phyloP scores from a whole-genome alignment of 1,140 invertebrate genomes.

The Conus ventricosus region DNA sequence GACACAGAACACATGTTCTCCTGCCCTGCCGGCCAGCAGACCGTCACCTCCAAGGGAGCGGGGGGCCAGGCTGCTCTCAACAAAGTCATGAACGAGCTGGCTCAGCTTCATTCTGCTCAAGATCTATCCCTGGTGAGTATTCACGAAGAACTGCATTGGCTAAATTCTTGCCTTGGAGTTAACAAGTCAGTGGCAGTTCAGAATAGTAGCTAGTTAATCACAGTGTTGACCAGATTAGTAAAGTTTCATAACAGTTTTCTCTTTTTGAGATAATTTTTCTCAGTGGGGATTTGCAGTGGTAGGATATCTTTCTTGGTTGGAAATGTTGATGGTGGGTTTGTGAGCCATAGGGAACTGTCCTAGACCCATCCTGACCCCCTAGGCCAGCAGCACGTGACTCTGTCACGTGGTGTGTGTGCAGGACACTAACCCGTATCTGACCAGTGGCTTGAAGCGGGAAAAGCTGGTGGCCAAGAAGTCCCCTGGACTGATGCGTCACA shows the following conservation, averaged over 20 bases:
- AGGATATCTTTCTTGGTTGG: too few species aligned
- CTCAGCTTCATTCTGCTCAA: slow-evolving; percentile 36
- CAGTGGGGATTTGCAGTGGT: too few species aligned
- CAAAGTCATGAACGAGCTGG: slow-evolving; percentile 50
- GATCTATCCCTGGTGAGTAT: slow-evolving; percentile 32
- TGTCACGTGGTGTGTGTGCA: slow-evolving; percentile 32
- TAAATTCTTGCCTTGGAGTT: neutral
- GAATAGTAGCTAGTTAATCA: neutral
- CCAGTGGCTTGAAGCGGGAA: slow-evolving; percentile 54
- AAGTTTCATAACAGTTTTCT: too few species aligned
- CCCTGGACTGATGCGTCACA: slow-evolving; percentile 56
- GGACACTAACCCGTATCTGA: slow-evolving; percentile 52
- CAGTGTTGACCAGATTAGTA: neutral
- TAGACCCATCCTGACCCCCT: too few species aligned
- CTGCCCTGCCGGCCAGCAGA: slow-evolving; percentile 79
- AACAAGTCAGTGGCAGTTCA: neutral
- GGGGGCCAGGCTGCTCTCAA: slow-evolving; percentile 45
- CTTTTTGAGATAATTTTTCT: too few species aligned
- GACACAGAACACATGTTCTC: slow-evolving; percentile 99
- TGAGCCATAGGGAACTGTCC: too few species aligned
- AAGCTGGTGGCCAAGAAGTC: slow-evolving; percentile 71
- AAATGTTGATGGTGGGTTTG: too few species aligned
- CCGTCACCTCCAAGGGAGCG: slow-evolving; percentile 59
- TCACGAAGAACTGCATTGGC: neutral
- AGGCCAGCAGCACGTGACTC: neutral